Evolutionary conservation across 2,113 vertebrate genomes (phyloP), one percentile per base, ranked within the genome.

Genomic region (Pipra filicauda): DNA sequence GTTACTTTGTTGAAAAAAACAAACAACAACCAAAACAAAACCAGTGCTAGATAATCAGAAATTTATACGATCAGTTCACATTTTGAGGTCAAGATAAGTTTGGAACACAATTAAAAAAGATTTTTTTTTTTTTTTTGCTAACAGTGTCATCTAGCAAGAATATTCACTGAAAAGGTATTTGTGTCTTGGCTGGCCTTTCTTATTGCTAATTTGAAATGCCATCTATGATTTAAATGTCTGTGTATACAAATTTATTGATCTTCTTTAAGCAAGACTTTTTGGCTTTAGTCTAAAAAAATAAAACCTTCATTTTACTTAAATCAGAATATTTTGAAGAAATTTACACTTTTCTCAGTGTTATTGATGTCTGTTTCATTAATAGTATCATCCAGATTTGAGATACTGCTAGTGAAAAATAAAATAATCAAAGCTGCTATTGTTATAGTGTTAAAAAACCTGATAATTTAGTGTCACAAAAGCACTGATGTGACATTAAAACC

Each of bases 41-140:
- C 0, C 20, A 46, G 11, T 57, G 17, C 19, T 55, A 73, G 31
- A 58, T 91, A 82, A 82, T 57, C 87, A 79, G 48, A 92, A 71
- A 37, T 65, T 83, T 93, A 65, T 78, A 74, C 22, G 71, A 85
- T 59, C 54, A 27, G 33, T 61, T 92, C 65, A 87, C 1, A 0
- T 73, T 85, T 67, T 88, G 55, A 94, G 70, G 73, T 89, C 85
- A 95, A 72, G 54, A 46, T 71, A 91, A 82, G 65, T 85, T 93
- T 96, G 73, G 57, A 95, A 87, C 27, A n/a, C 28, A 94, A n/a
- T 87, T 95, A 84, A 88, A 69, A 23, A 76, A 59, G 21, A 41
- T 35, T 27, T 59, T 74, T 80, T 83, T 4, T 49, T 87, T 90
- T 86, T 73, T 85, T 73, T 70, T 66, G 22, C 46, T 85, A 76